Conservation (phyloP, 2,113 vertebrate genomes). For the Ciconia boyciana region DNA sequence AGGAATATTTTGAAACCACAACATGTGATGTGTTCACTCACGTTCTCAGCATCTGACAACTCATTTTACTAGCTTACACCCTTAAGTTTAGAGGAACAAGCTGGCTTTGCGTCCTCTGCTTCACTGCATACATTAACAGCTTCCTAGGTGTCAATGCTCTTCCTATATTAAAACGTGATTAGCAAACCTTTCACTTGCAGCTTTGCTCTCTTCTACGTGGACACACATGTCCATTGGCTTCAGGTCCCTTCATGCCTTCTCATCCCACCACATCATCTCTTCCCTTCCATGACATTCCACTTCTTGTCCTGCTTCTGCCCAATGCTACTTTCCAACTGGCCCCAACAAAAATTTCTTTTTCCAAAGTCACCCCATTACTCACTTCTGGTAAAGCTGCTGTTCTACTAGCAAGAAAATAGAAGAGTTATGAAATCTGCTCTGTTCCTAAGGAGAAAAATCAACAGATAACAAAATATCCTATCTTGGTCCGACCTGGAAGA, state of each 20-base stretch:
- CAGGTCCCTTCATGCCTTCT: background rate
- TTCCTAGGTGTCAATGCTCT: background rate
- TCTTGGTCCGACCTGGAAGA: background rate
- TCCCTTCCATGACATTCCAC: accelerated
- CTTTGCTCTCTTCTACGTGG: background rate
- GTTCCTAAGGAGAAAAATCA: background rate
- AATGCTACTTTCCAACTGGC: background rate
- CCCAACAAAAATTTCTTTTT: background rate
- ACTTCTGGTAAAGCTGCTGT: background rate
- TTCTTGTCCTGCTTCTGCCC: background rate
- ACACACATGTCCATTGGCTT: background rate
- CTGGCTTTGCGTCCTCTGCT: background rate
- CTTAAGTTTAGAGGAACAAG: background rate
- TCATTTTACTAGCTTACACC: background rate
- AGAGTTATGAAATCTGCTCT: background rate
- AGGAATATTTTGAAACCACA: background rate
- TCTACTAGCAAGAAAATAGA: background rate
- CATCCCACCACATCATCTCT: background rate
- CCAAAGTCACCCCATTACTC: background rate
- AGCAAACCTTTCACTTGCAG: background rate
- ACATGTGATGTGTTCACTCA: accelerated
- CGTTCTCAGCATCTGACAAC: background rate
- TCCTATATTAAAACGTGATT: background rate
- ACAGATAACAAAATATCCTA: background rate
- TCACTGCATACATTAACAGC: background rate